Evolutionary conservation across 2,888 invertebrate species (phyloP), one percentile per base, ranked within the genome.

Genomic region (Dusona sp.): DNA sequence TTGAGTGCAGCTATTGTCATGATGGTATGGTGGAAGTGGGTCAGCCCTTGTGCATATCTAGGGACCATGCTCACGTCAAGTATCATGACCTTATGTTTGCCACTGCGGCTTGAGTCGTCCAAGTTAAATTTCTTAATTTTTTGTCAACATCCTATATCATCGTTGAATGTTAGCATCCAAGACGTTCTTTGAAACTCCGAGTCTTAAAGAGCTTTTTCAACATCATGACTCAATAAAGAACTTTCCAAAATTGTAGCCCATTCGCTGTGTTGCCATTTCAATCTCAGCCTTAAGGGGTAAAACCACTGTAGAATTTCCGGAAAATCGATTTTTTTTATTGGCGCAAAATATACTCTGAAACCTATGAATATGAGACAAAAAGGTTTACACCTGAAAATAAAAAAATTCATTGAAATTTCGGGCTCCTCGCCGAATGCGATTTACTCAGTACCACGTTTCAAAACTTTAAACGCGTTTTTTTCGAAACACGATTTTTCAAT

Each of bases 1-100:
- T 90, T 88, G 90, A 91, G 91, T 89, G 88, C 83, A 86, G 89
- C 90, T 88, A 91, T 92, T 92, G 92, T 92, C 88, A 89, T 48
- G 84, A 89, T 84, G 82, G 84, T 79, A 70, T 65, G 87, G 61
- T 83, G 83, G 82, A 92, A 91, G 88, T 91, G 89, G 92, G 92
- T 92, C 92, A 90, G 84, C 87, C 85, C 89, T 88, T 85, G 83
- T 85, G 90, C 89, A 90, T 90, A 90, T 91, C 91, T 90, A 89
- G 86, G 87, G 87, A 89, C 90, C 42, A 57, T 79, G 67, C 73
- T 82, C 54, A 80, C 72, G 73, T 70, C 78, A 75, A 81, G 74
- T 54, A 68, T 67, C 81, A 64, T 79, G 78, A 79, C 57, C 81
- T 70, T 67, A 73, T 78, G 78, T 81, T 73, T 78, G 80, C n/a